Percentiles rank a stretch among this genome's conserved stretches.
These are phyloP conservation scores for Laothoe populi DNA, from an alignment of 2,888 invertebrate species.

Conservation along the genomic window DNA sequence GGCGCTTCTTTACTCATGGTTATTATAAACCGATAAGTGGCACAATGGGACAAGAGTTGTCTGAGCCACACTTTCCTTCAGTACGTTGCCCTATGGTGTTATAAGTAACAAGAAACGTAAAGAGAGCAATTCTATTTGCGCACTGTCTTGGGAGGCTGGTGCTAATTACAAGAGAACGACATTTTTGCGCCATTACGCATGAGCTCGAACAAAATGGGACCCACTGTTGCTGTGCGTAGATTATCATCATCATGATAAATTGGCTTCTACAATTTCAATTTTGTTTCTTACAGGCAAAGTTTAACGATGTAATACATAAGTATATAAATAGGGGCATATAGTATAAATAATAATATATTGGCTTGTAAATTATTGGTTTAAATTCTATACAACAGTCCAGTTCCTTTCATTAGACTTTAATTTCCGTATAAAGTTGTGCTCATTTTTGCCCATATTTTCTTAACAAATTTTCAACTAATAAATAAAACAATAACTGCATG, in stretches of 20 bases:
- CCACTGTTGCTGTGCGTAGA: conserved; percentile 4
- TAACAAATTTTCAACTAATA: too few relatives aligned
- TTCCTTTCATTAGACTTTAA: too few relatives aligned
- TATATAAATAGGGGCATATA: too few relatives aligned
- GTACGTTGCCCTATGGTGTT: conserved; percentile 55
- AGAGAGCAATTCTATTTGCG: conserved; percentile 63
- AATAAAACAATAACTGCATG: too few relatives aligned
- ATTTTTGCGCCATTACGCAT: conserved; percentile 64
- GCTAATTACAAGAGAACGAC: conserved; percentile 65
- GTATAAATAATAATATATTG: too few relatives aligned
- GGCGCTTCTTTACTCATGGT: background rate
- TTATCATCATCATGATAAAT: conserved; percentile 6
- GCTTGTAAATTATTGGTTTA: too few relatives aligned
- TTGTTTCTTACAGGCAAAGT: background rate
- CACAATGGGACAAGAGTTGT: conserved; percentile 24
- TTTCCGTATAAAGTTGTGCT: too few relatives aligned
- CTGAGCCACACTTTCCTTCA: conserved; percentile 39
- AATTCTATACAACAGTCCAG: too few relatives aligned
- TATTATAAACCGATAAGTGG: background rate
- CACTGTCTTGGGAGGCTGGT: conserved; percentile 56
- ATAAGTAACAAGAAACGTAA: conserved; percentile 53
- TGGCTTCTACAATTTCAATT: background rate
- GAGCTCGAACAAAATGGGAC: conserved; percentile 24
- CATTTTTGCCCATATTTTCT: too few relatives aligned
- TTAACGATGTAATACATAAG: too few relatives aligned